Evolutionary conservation across 2,113 vertebrate genomes (phyloP).

Genomic region (Marmota flaviventris): DNA sequence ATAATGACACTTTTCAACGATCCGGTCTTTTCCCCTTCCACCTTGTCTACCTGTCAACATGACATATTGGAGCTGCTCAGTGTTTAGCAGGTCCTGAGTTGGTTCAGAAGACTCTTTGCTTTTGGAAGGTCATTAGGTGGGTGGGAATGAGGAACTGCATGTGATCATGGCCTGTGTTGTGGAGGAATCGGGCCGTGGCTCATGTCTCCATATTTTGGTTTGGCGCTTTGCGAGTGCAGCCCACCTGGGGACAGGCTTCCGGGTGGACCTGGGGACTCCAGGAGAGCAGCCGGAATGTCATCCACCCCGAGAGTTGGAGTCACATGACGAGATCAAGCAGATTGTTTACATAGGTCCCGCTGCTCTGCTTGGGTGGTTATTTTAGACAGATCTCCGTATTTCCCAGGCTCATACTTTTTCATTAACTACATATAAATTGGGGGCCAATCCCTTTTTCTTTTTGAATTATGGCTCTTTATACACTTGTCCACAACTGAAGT

Average conservation of each 20-base stretch:
- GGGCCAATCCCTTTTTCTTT: not conserved
- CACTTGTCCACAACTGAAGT: not conserved
- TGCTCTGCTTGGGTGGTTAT: not conserved
- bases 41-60: too few relatives aligned
- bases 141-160: too few relatives aligned
- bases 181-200: rapidly evolving
- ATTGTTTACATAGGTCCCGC: not conserved
- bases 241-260: not conserved
- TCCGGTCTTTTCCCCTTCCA: not conserved
- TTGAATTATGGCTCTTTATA: not conserved
- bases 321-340: rapidly evolving
- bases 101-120: not conserved
- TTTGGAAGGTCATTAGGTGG: too few relatives aligned
- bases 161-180: rapidly evolving
- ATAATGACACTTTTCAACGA: not conserved
- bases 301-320: not conserved
- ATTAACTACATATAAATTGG: not conserved
- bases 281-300: rapidly evolving
- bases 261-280: too few relatives aligned
- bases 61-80: rapidly evolving
- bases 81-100: not conserved
- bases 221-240: not conserved
- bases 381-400: not conserved
- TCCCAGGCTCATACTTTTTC: not conserved
- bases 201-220: rapidly evolving